Evolutionary conservation across 92 coral and sea anemone genomes (phyloP).

Genomic region (Virgularia gustaviana): DNA sequence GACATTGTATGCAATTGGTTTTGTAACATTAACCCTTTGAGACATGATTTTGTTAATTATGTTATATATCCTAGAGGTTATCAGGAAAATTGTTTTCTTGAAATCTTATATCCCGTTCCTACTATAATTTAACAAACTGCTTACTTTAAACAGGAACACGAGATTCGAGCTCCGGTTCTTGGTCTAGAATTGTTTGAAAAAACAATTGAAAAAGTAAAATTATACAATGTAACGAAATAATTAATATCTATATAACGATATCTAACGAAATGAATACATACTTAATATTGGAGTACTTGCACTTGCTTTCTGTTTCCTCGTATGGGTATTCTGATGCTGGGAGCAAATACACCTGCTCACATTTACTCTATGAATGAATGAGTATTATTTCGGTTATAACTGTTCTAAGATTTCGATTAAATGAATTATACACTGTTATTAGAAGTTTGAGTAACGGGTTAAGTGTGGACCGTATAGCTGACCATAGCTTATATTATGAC

Average conservation of each 20-base stretch:
- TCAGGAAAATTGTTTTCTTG: background rate
- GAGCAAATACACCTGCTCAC: constrained; percentile 54
- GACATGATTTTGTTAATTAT: background rate
- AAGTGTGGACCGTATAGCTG: too few species aligned
- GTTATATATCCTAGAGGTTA: background rate
- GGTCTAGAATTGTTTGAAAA: constrained; percentile 16
- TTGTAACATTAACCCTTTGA: background rate
- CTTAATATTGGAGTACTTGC: constrained; percentile 54
- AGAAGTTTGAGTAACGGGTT: too few species aligned
- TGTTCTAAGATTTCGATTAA: background rate
- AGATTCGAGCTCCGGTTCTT: constrained; percentile 46
- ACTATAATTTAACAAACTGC: background rate
- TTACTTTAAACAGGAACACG: constrained; percentile 37
- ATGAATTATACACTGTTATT: background rate
- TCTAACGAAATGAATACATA: constrained; percentile 38
- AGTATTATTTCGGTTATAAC: background rate
- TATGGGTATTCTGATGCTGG: constrained; percentile 81
- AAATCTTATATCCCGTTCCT: background rate
- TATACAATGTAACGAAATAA: background rate
- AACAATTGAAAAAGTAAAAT: background rate
- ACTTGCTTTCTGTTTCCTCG: constrained; percentile 62
- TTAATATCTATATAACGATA: background rate
- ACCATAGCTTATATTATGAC: too few species aligned
- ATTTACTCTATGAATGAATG: constrained; percentile 3
- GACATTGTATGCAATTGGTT: background rate